These are phyloP conservation scores for Coendou prehensilis DNA, from an alignment of 2,797 vertebrate genomes.

Conservation along the genomic window DNA sequence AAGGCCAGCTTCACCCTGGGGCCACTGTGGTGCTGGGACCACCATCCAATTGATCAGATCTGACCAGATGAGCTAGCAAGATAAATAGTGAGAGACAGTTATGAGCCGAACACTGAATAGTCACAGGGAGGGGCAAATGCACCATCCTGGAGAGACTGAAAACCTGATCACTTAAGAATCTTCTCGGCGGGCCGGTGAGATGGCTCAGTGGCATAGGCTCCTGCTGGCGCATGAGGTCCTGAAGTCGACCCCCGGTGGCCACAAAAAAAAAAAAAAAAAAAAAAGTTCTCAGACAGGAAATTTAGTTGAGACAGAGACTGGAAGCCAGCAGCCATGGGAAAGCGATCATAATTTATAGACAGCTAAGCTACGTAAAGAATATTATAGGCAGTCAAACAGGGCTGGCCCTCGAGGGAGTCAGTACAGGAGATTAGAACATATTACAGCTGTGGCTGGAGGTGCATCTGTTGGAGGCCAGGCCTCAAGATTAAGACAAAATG, in stretches of 20 bases:
- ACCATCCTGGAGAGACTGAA: not conserved
- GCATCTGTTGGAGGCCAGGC: not conserved
- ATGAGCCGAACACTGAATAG: not conserved
- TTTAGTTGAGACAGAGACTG: not conserved
- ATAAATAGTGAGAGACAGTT: not conserved
- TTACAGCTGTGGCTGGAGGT: not conserved
- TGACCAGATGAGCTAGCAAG: not conserved
- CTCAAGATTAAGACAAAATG: not conserved
- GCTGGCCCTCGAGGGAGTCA: not conserved
- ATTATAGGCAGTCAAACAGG: not conserved
- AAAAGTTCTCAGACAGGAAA: not conserved
- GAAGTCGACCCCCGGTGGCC: no score
- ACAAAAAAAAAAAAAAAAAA: no score
- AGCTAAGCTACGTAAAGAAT: not conserved
- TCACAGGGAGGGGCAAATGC: not conserved
- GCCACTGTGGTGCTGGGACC: not conserved
- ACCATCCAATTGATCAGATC: not conserved
- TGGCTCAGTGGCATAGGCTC: no score
- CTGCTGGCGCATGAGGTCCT: no score
- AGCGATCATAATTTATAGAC: not conserved
- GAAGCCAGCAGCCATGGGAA: not conserved
- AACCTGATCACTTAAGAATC: not conserved
- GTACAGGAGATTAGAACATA: not conserved
- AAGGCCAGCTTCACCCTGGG: not conserved
- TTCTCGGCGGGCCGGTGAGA: no score